A percentile compares a stretch with the other conserved stretches of the same genome.
Conservation (phyloP, 2,888 invertebrate genomes). For the Himalopsyche anomala region DNA sequence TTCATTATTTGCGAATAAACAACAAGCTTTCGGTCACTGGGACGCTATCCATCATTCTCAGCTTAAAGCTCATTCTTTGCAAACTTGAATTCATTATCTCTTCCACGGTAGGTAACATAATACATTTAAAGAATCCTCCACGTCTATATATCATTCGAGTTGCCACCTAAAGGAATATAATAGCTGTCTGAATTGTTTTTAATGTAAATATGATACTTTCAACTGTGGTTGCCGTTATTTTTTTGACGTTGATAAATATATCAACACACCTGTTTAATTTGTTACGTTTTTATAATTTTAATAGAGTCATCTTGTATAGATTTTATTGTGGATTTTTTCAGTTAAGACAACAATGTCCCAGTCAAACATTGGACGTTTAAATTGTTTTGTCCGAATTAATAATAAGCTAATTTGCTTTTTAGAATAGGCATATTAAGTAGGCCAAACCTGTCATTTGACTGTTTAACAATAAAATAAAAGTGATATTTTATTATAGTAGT, state of each 20-base stretch:
- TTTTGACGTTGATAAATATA: neutral
- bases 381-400: no score
- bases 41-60: neutral
- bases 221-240: neutral
- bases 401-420: no score
- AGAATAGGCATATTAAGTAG: no score
- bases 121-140: neutral
- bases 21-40: conserved; percentile 14
- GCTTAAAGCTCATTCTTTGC: neutral
- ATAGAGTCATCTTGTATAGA: neutral
- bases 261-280: neutral
- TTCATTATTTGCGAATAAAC: neutral
- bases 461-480: no score
- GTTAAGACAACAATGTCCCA: neutral
- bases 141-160: neutral
- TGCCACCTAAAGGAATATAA: neutral
- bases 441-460: no score
- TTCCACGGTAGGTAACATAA: neutral
- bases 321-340: neutral
- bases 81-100: neutral
- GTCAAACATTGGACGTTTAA: no score
- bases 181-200: neutral
- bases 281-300: neutral
- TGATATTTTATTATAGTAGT: no score
- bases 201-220: neutral